These are phyloP conservation scores for Rhyacichthys aspro DNA, from an alignment of 2,797 vertebrate genomes.

Conservation along the genomic window DNA sequence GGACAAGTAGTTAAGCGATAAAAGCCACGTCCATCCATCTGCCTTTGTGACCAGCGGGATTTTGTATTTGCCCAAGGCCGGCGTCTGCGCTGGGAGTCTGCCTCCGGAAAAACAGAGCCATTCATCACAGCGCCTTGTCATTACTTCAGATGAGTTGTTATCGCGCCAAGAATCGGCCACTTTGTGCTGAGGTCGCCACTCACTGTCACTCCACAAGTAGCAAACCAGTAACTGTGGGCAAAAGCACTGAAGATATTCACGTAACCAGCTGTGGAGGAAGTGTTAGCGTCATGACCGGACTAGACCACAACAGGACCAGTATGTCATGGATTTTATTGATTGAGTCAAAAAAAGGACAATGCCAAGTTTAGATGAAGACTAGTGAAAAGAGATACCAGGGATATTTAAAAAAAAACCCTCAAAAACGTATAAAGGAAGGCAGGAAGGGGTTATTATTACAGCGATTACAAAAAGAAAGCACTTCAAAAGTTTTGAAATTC, in stretches of 20 bases:
- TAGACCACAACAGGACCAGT: too few species aligned
- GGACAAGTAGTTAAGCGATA: constrained; percentile 69
- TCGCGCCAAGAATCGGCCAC: constrained; percentile 49
- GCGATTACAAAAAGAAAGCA: too few species aligned
- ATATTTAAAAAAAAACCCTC: too few species aligned
- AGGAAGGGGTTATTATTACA: too few species aligned
- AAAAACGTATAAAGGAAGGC: too few species aligned
- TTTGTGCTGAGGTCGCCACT: constrained; percentile 53
- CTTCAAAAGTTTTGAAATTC: too few species aligned
- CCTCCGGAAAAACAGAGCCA: constrained; percentile 59
- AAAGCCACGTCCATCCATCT: constrained; percentile 70
- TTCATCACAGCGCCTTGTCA: constrained; percentile 63
- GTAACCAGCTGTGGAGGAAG: constrained; percentile 2
- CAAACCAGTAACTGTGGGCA: constrained; percentile 17
- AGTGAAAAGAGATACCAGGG: too few species aligned
- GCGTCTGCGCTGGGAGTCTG: constrained; percentile 36
- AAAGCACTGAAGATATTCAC: constrained; percentile 4
- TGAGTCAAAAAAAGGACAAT: too few species aligned
- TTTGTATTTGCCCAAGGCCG: constrained; percentile 68
- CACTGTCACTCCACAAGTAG: constrained; percentile 36
- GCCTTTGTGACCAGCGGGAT: constrained; percentile 68
- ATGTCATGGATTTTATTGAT: too few species aligned
- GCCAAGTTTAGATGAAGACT: too few species aligned
- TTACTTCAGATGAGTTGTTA: constrained; percentile 63
- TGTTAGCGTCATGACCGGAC: too few species aligned